These are phyloP conservation scores for Oenanthe oenanthe DNA, from an alignment of 2,113 vertebrate genomes.

Conservation along the genomic window DNA sequence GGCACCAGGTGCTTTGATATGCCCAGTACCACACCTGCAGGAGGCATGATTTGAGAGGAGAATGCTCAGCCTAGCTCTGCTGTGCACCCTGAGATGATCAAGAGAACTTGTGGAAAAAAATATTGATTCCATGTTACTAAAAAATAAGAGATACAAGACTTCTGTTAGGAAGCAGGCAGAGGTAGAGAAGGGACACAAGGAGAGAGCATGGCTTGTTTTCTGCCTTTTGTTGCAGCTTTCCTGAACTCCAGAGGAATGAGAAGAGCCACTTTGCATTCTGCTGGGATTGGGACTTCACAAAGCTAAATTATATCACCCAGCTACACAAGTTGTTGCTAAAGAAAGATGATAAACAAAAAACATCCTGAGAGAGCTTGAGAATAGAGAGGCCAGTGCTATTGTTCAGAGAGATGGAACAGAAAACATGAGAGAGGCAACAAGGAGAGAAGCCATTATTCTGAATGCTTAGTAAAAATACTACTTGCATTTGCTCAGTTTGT, in stretches of 20 bases:
- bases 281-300: background rate
- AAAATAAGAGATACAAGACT: background rate
- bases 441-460: background rate
- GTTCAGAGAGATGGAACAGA: background rate
- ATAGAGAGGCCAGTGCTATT: background rate
- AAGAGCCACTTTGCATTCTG: constrained; percentile 32
- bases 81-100: background rate
- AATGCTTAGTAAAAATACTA: background rate
- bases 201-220: background rate
- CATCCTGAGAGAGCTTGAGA: constrained; percentile 11
- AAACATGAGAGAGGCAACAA: background rate
- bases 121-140: background rate
- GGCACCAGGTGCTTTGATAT: background rate
- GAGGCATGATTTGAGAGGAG: background rate
- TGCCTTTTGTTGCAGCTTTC: background rate
- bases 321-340: background rate
- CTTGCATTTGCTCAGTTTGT: background rate
- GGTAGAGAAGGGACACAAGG: background rate
- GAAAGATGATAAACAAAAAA: constrained; percentile 39
- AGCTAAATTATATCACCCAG: constrained; percentile 25
- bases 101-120: background rate
- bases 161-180: background rate
- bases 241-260: background rate
- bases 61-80: background rate
- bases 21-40: background rate